A percentile compares a stretch with the other conserved stretches of the same genome.
Conservation (phyloP, 2,113 vertebrate genomes). For the Tragelaphus scriptus region DNA sequence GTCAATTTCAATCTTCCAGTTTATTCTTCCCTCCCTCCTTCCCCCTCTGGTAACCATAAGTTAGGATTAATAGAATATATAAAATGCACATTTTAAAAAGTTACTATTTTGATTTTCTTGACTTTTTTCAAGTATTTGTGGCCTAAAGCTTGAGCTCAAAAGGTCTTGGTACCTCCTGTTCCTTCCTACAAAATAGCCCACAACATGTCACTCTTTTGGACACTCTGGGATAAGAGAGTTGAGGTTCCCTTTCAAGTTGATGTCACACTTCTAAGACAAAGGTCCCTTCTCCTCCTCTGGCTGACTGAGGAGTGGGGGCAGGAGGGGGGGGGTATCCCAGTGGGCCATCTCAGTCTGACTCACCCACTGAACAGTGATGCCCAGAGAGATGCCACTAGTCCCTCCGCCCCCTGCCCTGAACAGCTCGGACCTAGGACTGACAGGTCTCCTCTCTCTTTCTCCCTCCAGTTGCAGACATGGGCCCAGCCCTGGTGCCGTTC, state of each 20-base stretch:
- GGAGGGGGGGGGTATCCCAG: not conserved
- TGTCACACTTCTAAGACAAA: not conserved
- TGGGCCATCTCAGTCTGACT: not conserved
- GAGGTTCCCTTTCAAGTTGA: not conserved
- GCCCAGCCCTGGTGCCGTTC: slow-evolving; percentile 35
- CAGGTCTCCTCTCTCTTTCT: not conserved
- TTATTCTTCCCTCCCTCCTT: not conserved
- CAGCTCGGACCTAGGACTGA: not conserved
- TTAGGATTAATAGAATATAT: not conserved
- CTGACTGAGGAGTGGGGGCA: not conserved
- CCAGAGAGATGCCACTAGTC: not conserved
- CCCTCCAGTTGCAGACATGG: not conserved
- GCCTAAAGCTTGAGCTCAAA: not conserved
- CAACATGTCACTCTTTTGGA: not conserved
- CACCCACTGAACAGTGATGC: not conserved
- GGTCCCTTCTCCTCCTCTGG: not conserved
- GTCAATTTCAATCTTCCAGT: not conserved
- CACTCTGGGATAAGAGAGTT: not conserved
- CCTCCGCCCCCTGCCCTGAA: not conserved
- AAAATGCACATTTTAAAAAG: not conserved
- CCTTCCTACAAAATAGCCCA: not conserved
- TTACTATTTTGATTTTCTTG: not conserved
- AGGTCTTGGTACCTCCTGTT: not conserved
- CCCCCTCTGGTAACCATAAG: not conserved
- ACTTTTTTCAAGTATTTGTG: not conserved